Base-by-base conservation (phyloP, 2,113 vertebrate species). In the Galbula dea region DNA sequence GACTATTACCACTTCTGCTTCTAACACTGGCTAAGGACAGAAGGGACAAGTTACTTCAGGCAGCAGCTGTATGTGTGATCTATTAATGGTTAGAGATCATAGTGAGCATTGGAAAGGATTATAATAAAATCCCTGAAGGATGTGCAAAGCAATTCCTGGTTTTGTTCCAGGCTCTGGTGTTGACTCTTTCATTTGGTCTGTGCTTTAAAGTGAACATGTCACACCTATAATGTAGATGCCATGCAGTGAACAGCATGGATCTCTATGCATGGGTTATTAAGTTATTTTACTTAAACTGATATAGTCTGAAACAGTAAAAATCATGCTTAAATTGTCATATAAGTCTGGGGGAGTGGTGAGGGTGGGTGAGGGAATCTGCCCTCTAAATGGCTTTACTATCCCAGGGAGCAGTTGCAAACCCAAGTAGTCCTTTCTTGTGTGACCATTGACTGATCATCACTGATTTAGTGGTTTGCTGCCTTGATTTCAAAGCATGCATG, bases 261-360 rank as follows among this genome's bases (percentile, higher is more conserved):
- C 10, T 39, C 71, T 66, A 24, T 46, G 3, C 11, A 7, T 46
- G 48, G 69, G 14, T 62, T 80, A 49, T 75, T 46, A 52, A 63
- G 14, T 62, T 80, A 49, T 75, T 41, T 73, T 10, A 19, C 29
- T 88, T 78, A 67, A 73, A 78, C 7, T 7, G 21, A 3, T 43
- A 65, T 21, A 63, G 19, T 19, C 41, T 36, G 52, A 71, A 84
- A 32, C 15, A 85, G 26, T 51, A 62, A 88, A 49, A 71, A 76
- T 36, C 12, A 24, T 18, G 4, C 22, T 67, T 68, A 29, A 37
- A 20, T 22, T 65, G 54, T 36, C 11, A 8, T 83, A 21, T 71
- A 2, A 1, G 6, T 66, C 23, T 7, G 12, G 36, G 27, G 20
- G 6, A 1, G 8, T n/a, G n/a, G n/a, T n/a, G n/a, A n/a, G n/a